phyloP scores from a whole-genome alignment of 2,797 vertebrate genomes.

The Lagorchestes hirsutus region DNA sequence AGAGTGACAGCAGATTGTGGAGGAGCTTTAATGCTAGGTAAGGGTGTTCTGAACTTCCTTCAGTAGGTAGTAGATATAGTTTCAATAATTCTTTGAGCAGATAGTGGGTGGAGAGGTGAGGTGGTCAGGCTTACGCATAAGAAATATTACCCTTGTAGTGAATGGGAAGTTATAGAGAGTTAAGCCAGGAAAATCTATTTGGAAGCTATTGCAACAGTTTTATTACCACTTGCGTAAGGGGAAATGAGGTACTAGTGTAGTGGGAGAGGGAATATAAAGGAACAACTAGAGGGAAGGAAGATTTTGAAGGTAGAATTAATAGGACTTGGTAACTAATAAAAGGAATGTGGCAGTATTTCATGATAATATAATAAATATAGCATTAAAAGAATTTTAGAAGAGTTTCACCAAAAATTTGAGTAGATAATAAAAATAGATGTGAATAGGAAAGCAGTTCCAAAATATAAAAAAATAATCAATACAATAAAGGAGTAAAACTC shows the following conservation, averaged over 20 bases:
- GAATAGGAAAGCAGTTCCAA: constrained; percentile 5
- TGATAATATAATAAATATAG: constrained; percentile 8
- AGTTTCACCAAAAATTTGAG: constrained; percentile 49
- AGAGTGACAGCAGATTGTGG: background rate
- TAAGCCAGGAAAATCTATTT: background rate
- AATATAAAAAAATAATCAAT: background rate
- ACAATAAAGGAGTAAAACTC: constrained; percentile 6
- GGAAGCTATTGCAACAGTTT: background rate
- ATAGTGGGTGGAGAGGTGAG: too few species aligned
- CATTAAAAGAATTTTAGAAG: constrained; percentile 32
- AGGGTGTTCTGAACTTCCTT: background rate
- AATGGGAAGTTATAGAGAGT: background rate
- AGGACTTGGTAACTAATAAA: background rate
- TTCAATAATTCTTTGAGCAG: too few species aligned
- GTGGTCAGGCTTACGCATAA: too few species aligned
- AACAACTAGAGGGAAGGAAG: background rate
- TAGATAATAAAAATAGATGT: constrained; percentile 19
- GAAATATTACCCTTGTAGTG: too few species aligned
- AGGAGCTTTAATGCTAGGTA: background rate
- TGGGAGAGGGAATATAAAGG: background rate
- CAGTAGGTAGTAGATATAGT: too few species aligned
- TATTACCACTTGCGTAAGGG: background rate
- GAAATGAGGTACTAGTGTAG: background rate
- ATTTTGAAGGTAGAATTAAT: background rate
- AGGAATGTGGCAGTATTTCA: background rate